Conservation (phyloP, 1,140 invertebrate species). For the Helicoverpa armigera region DNA sequence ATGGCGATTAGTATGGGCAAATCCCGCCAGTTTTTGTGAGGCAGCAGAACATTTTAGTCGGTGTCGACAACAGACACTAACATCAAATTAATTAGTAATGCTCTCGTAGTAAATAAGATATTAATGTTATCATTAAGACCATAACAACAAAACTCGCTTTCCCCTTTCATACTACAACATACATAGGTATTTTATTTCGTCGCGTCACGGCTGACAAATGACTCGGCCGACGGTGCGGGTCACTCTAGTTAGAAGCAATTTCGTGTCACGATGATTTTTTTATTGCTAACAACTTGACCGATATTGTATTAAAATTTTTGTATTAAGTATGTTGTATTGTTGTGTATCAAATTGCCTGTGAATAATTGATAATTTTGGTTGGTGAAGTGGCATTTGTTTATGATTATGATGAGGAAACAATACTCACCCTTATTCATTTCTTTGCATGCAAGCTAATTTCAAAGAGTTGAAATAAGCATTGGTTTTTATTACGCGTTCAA, state of each 20-base stretch:
- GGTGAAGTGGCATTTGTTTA: not conserved
- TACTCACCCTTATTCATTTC: not conserved
- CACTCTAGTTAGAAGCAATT: slow-evolving; percentile 36
- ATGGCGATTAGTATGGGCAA: too few relatives aligned
- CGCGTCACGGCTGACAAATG: slow-evolving; percentile 29
- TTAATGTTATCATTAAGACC: not conserved
- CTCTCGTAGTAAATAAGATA: too few relatives aligned
- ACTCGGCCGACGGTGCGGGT: slow-evolving; percentile 17
- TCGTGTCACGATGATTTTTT: slow-evolving; percentile 38
- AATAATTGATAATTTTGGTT: slow-evolving; percentile 23
- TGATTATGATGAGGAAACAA: not conserved
- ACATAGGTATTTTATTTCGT: slow-evolving; percentile 21
- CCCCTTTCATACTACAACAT: not conserved
- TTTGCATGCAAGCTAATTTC: too few relatives aligned
- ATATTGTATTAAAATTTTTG: slow-evolving; percentile 12
- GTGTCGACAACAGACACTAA: too few relatives aligned
- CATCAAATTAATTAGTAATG: too few relatives aligned
- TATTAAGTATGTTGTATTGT: not conserved
- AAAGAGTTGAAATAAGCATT: too few relatives aligned
- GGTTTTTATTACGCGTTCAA: too few relatives aligned
- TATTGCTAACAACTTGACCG: not conserved
- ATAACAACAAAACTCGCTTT: slow-evolving; percentile 13
- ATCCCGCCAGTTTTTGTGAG: too few relatives aligned
- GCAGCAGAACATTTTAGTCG: too few relatives aligned
- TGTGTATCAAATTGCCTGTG: not conserved